Evolutionary conservation across 1,140 invertebrate species (phyloP).

Genomic region (Bombyx mandarina): DNA sequence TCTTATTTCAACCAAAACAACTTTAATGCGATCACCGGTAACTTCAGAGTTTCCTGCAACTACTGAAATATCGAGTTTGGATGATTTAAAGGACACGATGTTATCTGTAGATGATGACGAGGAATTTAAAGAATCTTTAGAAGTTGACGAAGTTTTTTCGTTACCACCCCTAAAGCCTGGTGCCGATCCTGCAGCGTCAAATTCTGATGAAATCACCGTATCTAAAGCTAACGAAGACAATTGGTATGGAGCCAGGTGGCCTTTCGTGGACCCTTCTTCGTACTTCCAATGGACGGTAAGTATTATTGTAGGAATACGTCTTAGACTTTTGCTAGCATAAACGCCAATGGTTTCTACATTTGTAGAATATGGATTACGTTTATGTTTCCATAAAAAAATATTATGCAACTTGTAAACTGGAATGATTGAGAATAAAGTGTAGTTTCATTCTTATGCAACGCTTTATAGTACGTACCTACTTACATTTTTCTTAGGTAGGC

Average conservation of each 20-base stretch:
- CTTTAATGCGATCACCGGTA: constrained; percentile 26
- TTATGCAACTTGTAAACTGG: too few relatives aligned
- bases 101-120: constrained; percentile 61
- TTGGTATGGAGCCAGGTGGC: constrained; percentile 69
- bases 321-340: too few relatives aligned
- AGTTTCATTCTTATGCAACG: too few relatives aligned
- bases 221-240: constrained; percentile 42
- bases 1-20: constrained; percentile 47
- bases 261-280: constrained; percentile 75
- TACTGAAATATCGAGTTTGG: constrained; percentile 36
- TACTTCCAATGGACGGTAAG: constrained; percentile 77
- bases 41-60: constrained; percentile 31
- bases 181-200: constrained; percentile 18
- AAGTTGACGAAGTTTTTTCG: constrained; percentile 62
- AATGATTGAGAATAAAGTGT: too few relatives aligned
- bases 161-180: constrained; percentile 50
- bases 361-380: too few relatives aligned
- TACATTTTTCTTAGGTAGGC: too few relatives aligned
- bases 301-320: constrained; percentile 2
- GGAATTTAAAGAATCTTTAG: constrained; percentile 59
- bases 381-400: too few relatives aligned
- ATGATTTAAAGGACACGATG: constrained; percentile 53
- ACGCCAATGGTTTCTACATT: too few relatives aligned
- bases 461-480: too few relatives aligned
- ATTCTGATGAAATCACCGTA: constrained; percentile 60